A percentile compares a stretch with the other conserved stretches of the same genome.
Conservation (phyloP, 2,797 vertebrate genomes). For the Sebastiscus tertius region DNA sequence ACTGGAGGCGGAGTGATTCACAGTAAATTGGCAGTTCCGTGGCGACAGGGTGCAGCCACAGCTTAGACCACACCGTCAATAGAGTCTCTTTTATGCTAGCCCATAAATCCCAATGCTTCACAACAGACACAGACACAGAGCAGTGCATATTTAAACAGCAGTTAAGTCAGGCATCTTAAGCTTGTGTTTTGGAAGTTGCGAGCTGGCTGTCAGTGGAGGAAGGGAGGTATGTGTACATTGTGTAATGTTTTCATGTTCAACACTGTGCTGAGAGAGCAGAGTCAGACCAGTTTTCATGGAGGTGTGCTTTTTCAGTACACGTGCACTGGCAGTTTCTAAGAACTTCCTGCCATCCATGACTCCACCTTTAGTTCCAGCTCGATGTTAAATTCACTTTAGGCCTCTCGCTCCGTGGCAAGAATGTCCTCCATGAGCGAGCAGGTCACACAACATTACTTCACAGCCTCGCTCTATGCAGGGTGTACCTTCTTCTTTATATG, state of each 20-base stretch:
- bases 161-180: slow-evolving; percentile 19
- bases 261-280: slow-evolving; percentile 35
- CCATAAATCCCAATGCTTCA: slow-evolving; percentile 39
- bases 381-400: slow-evolving; percentile 18
- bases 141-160: slow-evolving; percentile 32
- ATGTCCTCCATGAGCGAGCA: not conserved
- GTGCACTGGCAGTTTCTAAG: slow-evolving; percentile 18
- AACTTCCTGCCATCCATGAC: slow-evolving; percentile 1
- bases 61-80: slow-evolving; percentile 31
- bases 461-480: not conserved
- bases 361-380: slow-evolving; percentile 19
- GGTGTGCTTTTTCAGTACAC: slow-evolving; percentile 8
- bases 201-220: not conserved
- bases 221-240: slow-evolving; percentile 30
- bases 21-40: slow-evolving; percentile 47
- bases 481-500: not conserved
- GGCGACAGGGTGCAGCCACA: slow-evolving; percentile 48
- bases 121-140: slow-evolving; percentile 9
- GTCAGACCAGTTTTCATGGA: slow-evolving; percentile 53
- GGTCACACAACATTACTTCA: slow-evolving; percentile 4
- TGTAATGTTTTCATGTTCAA: slow-evolving; percentile 70
- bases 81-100: slow-evolving; percentile 23
- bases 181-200: slow-evolving; percentile 29
- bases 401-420: not conserved
- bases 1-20: slow-evolving; percentile 56